Base-by-base conservation (phyloP, 2,113 vertebrate genomes). In the Oxyura jamaicensis region DNA sequence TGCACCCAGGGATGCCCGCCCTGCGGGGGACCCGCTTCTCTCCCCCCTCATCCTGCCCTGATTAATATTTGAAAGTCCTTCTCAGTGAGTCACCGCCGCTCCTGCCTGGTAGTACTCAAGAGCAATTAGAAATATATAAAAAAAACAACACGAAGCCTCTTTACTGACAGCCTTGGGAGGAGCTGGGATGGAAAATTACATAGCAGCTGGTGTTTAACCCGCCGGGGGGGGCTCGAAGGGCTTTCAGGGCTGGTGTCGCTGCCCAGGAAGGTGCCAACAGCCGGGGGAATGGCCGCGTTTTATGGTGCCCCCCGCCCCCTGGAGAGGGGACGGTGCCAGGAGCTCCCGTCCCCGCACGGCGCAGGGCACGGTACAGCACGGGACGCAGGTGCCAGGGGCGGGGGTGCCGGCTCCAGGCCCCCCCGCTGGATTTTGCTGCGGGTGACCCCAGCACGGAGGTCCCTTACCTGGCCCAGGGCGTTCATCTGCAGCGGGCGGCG, bases 401-500 rank as follows among this genome's bases (percentile, higher is more conserved):
- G 36, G 36, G 59, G 36, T 12, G 62, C 15, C 25, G 17, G 25
- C 11, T 41, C 8, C 1, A 17, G 22, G 56, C 15, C 41, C 56
- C 7, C 42, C 10, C 21, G 0, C 21, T n/a, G 19, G 33, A 3
- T 36, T 53, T 8, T 10, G 53, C 46, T 48, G 46, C 46, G 46
- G 20, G 46, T 48, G 46, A 48, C 46, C 46, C 46, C 46, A 22
- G 46, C 46, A 48, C 46, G 20, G 46, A 36, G 53, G 17, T 63
- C 25, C 60, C 91, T 83, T 52, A 97, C 95, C 95, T 73, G 86
- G 14, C 2, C 12, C 5, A 26, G 60, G 60, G 42, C 5, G 68
- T 81, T 96, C 92, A 90, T 55, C 53, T 28, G 59, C 53, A 8
- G 59, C 31, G 22, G 35, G 66, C 3, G 3, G 42, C 5, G 59